These are phyloP conservation scores for Moxostoma hubbsi DNA, from an alignment of 2,797 vertebrate species.

Conservation along the genomic window DNA sequence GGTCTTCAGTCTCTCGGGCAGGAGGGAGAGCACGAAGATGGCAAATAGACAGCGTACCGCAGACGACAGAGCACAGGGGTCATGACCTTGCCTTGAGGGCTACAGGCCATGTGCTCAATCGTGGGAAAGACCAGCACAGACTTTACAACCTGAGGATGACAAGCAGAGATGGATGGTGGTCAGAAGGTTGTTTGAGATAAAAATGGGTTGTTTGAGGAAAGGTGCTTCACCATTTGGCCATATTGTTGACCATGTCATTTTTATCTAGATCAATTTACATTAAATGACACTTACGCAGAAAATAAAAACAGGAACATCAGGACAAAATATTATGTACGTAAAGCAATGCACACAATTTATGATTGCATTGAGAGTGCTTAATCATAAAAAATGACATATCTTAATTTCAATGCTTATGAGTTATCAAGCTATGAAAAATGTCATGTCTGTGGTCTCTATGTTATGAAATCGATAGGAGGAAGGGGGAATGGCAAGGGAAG, in stretches of 20 bases:
- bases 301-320: conserved; percentile 9
- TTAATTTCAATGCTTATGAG: conserved; percentile 42
- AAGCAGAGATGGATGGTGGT: not conserved
- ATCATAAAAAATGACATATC: conserved; percentile 27
- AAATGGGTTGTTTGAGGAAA: not conserved
- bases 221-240: too few relatives aligned
- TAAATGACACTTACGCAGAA: conserved; percentile 3
- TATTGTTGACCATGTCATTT: too few relatives aligned
- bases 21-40: conserved; percentile 85
- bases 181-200: not conserved
- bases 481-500: conserved; percentile 24
- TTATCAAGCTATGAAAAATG: conserved; percentile 45
- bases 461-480: conserved; percentile 47
- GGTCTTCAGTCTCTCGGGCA: conserved; percentile 81
- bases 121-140: conserved; percentile 92
- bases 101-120: conserved; percentile 89
- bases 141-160: conserved; percentile 80
- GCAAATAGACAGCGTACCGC: conserved; percentile 85
- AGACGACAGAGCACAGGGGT: conserved; percentile 88
- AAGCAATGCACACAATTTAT: conserved; percentile 23
- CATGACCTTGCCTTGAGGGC: conserved; percentile 87
- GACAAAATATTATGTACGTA: conserved; percentile 24
- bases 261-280: not conserved
- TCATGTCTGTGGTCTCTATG: conserved; percentile 21
- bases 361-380: conserved; percentile 4